Evolutionary conservation across 2,888 invertebrate species (phyloP), one percentile per base, ranked within the genome.

Genomic region (Papilio protenor): DNA sequence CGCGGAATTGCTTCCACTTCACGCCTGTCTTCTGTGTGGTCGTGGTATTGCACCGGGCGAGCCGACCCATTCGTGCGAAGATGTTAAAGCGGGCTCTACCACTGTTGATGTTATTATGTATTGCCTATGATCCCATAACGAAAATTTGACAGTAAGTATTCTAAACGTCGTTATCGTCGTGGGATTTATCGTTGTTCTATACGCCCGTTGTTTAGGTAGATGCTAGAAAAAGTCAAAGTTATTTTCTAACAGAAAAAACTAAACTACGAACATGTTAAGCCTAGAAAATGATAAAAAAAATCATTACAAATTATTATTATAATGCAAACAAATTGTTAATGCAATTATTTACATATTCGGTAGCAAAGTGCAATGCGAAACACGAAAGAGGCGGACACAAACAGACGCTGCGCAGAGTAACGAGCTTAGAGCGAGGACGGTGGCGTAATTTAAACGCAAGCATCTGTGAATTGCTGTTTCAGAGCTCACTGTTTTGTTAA

Each of bases 401-500:
- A 27, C 49, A 64, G 64, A 52, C 64, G 52, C 64, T 14, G 57
- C 27, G 4, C 27, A 49, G 64, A 75, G 23, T 75, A 75, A 75
- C 74, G 74, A 75, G 64, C 74, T 75, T 49, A 75, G 64, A 73
- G 73, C 64, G 33, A 11, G 74, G 49, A 74, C 74, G 64, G 49
- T 47, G 64, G 64, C 64, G 74, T 75, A 75, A 75, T 75, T 64
- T 75, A 75, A 64, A 75, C 52, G 74, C 64, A 75, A 75, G 64
- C 49, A 75, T 75, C 74, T 64, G 74, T 49, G 74, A 64, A 75
- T 75, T 75, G 74, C 64, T 75, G 74, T 64, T 75, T 33, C 74
- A 47, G 49, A 66, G 74, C 64, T 64, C 27, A 64, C 64, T 52
- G 74, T 64, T 64, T 75, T 64, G 49, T 64, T 75, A 74, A 74